Evolutionary conservation across 2,888 invertebrate species (phyloP), one percentile per base, ranked within the genome.

Genomic region (Drosophila cognata): DNA sequence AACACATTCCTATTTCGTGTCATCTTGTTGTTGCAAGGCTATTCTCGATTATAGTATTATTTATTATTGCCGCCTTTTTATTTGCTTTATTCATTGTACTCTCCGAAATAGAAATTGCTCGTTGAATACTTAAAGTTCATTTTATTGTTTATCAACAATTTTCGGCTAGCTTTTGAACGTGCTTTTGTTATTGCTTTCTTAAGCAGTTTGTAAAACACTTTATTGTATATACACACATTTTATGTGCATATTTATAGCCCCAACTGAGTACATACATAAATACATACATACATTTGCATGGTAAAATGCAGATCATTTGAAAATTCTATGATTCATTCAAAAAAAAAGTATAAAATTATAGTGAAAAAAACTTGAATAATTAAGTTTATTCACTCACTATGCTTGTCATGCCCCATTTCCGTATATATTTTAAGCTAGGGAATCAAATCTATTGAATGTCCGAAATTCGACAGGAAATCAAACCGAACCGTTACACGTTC

Each of bases 121-220:
- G 55, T 10, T 56, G 28, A 57, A 52, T 57, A 72, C 59, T 68
- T 67, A 56, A 60, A 69, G 60, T 73, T 53, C 66, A 81, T 81
- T 77, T 81, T 65, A 72, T 81, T 81, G 81, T 69, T 79, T 77
- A 73, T 81, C 72, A 79, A 79, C 81, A 81, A 13, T 58, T 73
- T 72, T 62, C 65, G 43, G 36, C 28, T 59, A 16, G 61, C 61
- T 67, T 63, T 71, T 57, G 38, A 62, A 60, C 61, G 43, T 36
- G 43, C 36, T 33, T 33, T 33, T 33, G 0, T 33, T 60, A 43
- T 60, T 28, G 35, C 43, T 29, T 46, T 59, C 21, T 33, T 52
- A 41, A 31, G 11, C 35, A 48, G 36, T 51, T 56, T 28, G 51
- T 46, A 31, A 36, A 71, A 33, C 50, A 62, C 13, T 61, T 56